Evolutionary conservation across 2,113 vertebrate species (phyloP), one percentile per base, ranked within the genome.

Genomic region (Columbina picui): DNA sequence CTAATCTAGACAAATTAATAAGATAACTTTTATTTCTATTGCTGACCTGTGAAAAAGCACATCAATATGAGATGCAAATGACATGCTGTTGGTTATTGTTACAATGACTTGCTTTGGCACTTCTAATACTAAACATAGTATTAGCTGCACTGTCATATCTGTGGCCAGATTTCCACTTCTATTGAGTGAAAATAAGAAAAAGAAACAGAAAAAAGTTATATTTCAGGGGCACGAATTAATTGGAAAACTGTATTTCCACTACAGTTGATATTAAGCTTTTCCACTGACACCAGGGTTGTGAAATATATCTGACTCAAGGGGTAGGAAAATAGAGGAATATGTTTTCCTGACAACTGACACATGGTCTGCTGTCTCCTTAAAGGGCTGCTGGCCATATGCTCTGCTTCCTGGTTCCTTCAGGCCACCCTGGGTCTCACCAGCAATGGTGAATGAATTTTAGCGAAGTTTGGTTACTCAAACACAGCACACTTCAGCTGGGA

Each of bases 261-360:
- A 70, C 25, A 47, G 74, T 81, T 92, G 80, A 74, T 96, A 91
- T 91, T 91, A 92, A 89, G 67, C 41, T 86, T 95, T 79, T 68
- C 59, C 23, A 34, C 56, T 95, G 93, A 93, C 79, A 95, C 19
- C 17, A 68, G 67, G 90, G 55, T 43, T 91, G 73, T 97, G 88
- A 97, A 97, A 95, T 96, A 95, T 87, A 93, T 77, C 56, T 94
- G 90, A 96, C 94, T 97, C 90, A 95, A 87, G 91, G 94, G 74
- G 50, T 68, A 89, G n/a, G 41, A 89, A 95, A 96, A 95, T 90
- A 89, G 81, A 84, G 26, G 87, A 95, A 90, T 91, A 89, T 79
- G 56, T 95, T 94, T 97, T 94, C 70, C 76, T 97, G 94, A 96
- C 94, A 97, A 84, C 65, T 95, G 96, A 96, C 91, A 93, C 83